phyloP scores from a whole-genome alignment of 2,797 vertebrate species.

The Mormyrus proboscirostris region DNA sequence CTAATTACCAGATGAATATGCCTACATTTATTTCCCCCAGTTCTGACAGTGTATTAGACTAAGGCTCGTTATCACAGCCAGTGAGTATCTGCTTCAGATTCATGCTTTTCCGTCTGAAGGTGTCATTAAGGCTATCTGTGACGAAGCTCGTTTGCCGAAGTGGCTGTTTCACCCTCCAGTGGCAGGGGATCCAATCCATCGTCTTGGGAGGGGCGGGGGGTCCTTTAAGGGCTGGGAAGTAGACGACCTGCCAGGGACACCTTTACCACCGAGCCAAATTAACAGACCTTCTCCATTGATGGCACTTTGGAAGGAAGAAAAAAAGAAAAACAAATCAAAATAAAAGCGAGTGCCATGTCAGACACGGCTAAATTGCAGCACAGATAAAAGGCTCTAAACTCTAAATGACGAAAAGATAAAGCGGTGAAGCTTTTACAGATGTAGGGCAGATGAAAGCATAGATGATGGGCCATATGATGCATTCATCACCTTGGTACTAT shows the following conservation, averaged over 20 bases:
- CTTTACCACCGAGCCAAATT: neutral
- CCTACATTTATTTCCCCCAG: conserved; percentile 58
- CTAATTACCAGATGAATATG: conserved; percentile 78
- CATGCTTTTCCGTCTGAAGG: conserved; percentile 68
- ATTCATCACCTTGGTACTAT: neutral
- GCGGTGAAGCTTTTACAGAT: neutral
- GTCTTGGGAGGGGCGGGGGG: neutral
- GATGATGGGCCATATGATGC: neutral
- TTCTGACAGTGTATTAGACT: conserved; percentile 68
- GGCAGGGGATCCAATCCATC: conserved; percentile 20
- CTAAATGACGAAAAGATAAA: neutral
- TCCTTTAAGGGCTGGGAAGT: neutral
- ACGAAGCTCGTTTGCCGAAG: conserved; percentile 37
- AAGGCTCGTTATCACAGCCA: conserved; percentile 78
- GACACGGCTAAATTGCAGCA: neutral
- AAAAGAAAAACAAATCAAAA: neutral
- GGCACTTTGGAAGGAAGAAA: neutral
- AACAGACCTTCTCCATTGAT: neutral
- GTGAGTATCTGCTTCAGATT: conserved; percentile 69
- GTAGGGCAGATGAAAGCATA: neutral
- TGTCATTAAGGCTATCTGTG: conserved; percentile 72
- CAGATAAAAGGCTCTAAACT: neutral
- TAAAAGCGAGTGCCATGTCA: neutral
- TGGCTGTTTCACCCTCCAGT: conserved; percentile 16
- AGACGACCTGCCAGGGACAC: neutral